phyloP scores from a whole-genome alignment of 2,888 invertebrate genomes.

The Euclidia mi region DNA sequence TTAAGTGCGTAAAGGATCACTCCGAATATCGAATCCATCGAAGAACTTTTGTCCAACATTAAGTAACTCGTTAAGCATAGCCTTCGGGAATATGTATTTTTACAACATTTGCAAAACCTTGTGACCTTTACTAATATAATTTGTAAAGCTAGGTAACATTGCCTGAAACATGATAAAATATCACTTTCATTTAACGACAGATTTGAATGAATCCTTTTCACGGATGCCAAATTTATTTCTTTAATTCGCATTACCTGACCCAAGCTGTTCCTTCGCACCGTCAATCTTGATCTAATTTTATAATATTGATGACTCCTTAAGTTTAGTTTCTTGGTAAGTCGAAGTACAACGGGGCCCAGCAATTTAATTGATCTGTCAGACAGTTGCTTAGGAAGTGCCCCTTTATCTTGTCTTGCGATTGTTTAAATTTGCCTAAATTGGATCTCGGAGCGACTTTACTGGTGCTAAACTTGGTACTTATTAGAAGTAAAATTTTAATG shows the following conservation, averaged over 20 bases:
- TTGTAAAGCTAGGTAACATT: too few relatives aligned
- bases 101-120: too few relatives aligned
- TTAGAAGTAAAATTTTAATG: conserved; percentile 18
- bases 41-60: too few relatives aligned
- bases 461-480: conserved; percentile 29
- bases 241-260: conserved; percentile 5
- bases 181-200: background rate
- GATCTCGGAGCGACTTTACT: conserved; percentile 23
- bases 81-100: too few relatives aligned
- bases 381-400: conserved; percentile 25
- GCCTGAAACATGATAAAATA: too few relatives aligned
- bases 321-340: conserved; percentile 51
- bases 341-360: conserved; percentile 19
- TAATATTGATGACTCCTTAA: conserved; percentile 76
- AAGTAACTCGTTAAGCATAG: too few relatives aligned
- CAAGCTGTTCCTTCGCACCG: conserved; percentile 47
- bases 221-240: conserved; percentile 10
- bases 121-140: too few relatives aligned
- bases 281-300: conserved; percentile 80
- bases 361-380: conserved; percentile 50
- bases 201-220: conserved; percentile 6
- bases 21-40: too few relatives aligned
- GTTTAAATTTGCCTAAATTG: conserved; percentile 38
- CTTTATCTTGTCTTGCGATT: conserved; percentile 38
- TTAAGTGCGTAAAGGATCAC: too few relatives aligned